These are phyloP conservation scores for Bembecia ichneumoniformis DNA, from an alignment of 2,888 invertebrate species.

Conservation along the genomic window DNA sequence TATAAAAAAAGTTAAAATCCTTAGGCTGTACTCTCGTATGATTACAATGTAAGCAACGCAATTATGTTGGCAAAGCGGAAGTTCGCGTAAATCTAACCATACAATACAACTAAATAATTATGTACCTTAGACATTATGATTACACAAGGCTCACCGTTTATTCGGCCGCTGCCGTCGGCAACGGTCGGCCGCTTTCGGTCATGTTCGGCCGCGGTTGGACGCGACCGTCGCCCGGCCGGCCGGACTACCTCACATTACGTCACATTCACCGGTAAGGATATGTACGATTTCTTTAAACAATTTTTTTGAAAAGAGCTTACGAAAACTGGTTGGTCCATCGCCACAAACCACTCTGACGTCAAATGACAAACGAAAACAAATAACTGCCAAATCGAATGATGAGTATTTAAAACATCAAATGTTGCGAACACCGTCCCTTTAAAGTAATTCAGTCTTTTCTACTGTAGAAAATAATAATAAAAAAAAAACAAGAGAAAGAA, in stretches of 20 bases:
- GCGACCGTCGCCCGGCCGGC: slow-evolving; percentile 16
- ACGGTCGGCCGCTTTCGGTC: too few relatives aligned
- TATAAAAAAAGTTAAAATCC: slow-evolving; percentile 70
- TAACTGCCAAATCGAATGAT: slow-evolving; percentile 38
- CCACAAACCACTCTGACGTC: slow-evolving; percentile 56
- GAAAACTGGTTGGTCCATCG: slow-evolving; percentile 52
- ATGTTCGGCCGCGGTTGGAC: slow-evolving; percentile 18
- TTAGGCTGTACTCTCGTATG: slow-evolving; percentile 71
- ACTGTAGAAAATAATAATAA: slow-evolving; percentile 54
- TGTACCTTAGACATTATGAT: slow-evolving; percentile 69
- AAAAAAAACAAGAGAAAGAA: slow-evolving; percentile 26
- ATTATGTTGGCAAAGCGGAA: slow-evolving; percentile 70
- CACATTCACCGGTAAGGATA: slow-evolving; percentile 61
- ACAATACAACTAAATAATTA: slow-evolving; percentile 69
- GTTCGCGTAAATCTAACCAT: slow-evolving; percentile 69
- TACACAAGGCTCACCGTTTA: slow-evolving; percentile 65
- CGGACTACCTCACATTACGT: slow-evolving; percentile 7
- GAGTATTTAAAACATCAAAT: slow-evolving; percentile 56
- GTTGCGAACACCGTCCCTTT: slow-evolving; percentile 45
- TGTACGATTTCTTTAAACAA: slow-evolving; percentile 62
- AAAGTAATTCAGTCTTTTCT: slow-evolving; percentile 63
- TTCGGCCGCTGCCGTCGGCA: slow-evolving; percentile 18
- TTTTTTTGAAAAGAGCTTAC: slow-evolving; percentile 33
- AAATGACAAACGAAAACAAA: slow-evolving; percentile 19
- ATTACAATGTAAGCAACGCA: slow-evolving; percentile 70